A percentile compares a stretch with the other conserved stretches of the same genome.
phyloP scores from a whole-genome alignment of 2,797 vertebrate genomes.

The Alectoris magna region DNA sequence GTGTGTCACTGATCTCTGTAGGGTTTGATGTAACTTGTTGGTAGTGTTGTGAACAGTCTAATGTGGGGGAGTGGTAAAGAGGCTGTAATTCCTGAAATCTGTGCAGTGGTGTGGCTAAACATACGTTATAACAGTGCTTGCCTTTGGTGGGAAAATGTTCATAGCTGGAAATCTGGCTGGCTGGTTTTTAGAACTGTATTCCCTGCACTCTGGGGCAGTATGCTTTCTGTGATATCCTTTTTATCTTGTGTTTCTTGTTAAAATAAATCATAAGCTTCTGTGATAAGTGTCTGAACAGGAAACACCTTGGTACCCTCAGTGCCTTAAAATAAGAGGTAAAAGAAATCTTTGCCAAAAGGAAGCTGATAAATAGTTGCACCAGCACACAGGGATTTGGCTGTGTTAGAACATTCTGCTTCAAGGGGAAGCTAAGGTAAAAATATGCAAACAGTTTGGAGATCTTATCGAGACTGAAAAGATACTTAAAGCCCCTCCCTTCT shows the following conservation, averaged over 20 bases:
- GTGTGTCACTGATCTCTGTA: neutral
- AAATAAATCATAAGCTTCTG: slow-evolving; percentile 62
- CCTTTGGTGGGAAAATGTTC: slow-evolving; percentile 3
- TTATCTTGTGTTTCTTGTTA: slow-evolving; percentile 52
- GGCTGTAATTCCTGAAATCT: neutral
- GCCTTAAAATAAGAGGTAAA: slow-evolving; percentile 55
- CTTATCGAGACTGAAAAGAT: neutral
- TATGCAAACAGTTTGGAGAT: slow-evolving; percentile 2
- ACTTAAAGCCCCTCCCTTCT: neutral
- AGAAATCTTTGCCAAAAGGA: slow-evolving; percentile 63
- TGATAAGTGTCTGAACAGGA: slow-evolving; percentile 66
- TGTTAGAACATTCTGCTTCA: slow-evolving; percentile 14
- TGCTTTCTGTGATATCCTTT: slow-evolving; percentile 49
- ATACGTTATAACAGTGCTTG: neutral
- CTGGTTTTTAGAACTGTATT: slow-evolving; percentile 17
- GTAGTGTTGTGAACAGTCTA: neutral
- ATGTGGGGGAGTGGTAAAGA: neutral
- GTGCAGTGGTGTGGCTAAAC: neutral
- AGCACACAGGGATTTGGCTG: neutral
- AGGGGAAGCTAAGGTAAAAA: slow-evolving; percentile 42
- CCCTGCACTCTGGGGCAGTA: slow-evolving; percentile 8
- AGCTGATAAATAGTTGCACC: slow-evolving; percentile 56
- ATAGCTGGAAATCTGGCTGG: neutral
- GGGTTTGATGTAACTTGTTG: neutral
- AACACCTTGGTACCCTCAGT: slow-evolving; percentile 63